Percentiles rank a stretch among this genome's conserved stretches.
These are phyloP conservation scores for Sebastes miniatus DNA, from an alignment of 2,797 vertebrate genomes.

Conservation along the genomic window DNA sequence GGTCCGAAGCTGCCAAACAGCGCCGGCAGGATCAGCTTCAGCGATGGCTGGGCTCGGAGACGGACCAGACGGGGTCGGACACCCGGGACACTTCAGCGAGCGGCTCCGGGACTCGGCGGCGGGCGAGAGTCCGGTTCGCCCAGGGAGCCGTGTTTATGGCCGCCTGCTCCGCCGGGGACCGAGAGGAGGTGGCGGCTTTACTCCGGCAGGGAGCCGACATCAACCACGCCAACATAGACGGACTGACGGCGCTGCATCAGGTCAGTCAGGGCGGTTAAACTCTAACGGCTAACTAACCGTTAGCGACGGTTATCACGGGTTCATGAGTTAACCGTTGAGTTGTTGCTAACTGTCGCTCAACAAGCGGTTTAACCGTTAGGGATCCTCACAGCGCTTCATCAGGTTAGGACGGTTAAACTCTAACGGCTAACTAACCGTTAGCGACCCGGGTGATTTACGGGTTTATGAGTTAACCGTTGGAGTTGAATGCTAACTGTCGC, in stretches of 20 bases:
- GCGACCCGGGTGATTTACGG: not conserved
- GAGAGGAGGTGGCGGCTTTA: slow-evolving; percentile 85
- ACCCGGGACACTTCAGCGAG: slow-evolving; percentile 40
- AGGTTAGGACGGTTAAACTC: slow-evolving; percentile 68
- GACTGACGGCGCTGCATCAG: slow-evolving; percentile 88
- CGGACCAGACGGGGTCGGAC: slow-evolving; percentile 77
- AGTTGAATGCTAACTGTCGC: not conserved
- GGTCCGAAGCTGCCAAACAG: slow-evolving; percentile 88
- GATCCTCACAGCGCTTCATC: slow-evolving; percentile 59
- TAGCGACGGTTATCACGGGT: not conserved
- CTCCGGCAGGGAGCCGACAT: slow-evolving; percentile 87
- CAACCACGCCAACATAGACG: slow-evolving; percentile 88
- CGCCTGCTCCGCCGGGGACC: slow-evolving; percentile 88
- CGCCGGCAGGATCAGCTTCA: slow-evolving; percentile 87
- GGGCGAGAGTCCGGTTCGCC: slow-evolving; percentile 84
- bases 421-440: too few relatives aligned
- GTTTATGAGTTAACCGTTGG: not conserved
- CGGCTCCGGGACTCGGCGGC: slow-evolving; percentile 68
- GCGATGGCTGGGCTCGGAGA: slow-evolving; percentile 86
- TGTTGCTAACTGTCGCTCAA: not conserved
- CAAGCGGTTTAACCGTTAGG: not conserved
- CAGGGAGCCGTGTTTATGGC: slow-evolving; percentile 90
- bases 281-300: not conserved
- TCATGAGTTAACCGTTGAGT: not conserved
- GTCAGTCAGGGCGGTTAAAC: slow-evolving; percentile 52